A percentile compares a stretch with the other conserved stretches of the same genome.
These are phyloP conservation scores for Aspidoscelis tigris DNA, from an alignment of 2,113 vertebrate genomes.

Conservation along the genomic window DNA sequence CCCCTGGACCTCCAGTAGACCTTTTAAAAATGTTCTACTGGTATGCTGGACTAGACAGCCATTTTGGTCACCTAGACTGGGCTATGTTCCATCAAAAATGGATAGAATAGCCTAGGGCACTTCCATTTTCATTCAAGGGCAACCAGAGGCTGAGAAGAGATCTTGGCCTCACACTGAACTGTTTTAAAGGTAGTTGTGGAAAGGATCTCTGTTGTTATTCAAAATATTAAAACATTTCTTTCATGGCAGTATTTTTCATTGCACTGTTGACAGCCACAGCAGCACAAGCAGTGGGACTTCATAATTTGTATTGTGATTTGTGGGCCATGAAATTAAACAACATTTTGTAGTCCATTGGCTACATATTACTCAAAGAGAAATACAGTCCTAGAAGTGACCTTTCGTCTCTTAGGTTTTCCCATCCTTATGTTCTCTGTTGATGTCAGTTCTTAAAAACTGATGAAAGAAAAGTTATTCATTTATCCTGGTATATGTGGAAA, in stretches of 20 bases:
- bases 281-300: slow-evolving; percentile 2
- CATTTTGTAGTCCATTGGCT: slow-evolving; percentile 9
- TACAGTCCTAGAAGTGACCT: slow-evolving; percentile 21
- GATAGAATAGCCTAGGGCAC: no score
- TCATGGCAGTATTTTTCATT: not conserved
- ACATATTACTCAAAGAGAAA: slow-evolving; percentile 24
- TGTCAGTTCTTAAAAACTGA: slow-evolving; percentile 9
- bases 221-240: slow-evolving; percentile 28
- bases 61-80: no score
- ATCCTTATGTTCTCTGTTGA: slow-evolving; percentile 18
- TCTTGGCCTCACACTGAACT: no score
- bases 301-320: slow-evolving; percentile 15
- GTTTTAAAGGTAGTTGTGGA: no score
- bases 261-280: not conserved
- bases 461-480: not conserved
- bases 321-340: slow-evolving; percentile 44
- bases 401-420: slow-evolving; percentile 22
- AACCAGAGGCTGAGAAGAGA: no score
- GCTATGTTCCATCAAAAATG: no score
- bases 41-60: no score
- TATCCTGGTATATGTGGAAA: not conserved
- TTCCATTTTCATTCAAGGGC: no score
- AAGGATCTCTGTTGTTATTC: no score
- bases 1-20: no score
- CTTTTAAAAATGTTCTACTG: no score